These are phyloP conservation scores for Hexactinellida sp. DNA, from an alignment of 37 sponge, comb jelly and placozoan species.

Conservation along the genomic window DNA sequence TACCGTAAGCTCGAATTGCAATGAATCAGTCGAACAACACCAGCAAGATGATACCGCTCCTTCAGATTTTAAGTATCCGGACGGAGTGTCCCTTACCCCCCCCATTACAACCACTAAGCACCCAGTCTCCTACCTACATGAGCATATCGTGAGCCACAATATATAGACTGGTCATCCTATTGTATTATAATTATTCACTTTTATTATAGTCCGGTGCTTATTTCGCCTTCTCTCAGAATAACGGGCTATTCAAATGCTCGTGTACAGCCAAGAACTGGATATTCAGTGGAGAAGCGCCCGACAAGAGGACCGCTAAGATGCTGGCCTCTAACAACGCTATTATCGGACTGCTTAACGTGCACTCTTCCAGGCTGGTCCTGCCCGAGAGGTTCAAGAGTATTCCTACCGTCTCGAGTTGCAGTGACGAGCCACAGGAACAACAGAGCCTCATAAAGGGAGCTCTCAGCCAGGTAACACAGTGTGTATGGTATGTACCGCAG, in stretches of 20 bases:
- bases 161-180: background rate
- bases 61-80: background rate
- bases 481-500: too few relatives aligned
- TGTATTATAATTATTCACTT: background rate
- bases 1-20: background rate
- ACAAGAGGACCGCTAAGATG: background rate
- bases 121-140: slow-evolving; percentile 36
- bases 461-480: background rate
- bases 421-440: background rate
- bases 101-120: slow-evolving; percentile 21
- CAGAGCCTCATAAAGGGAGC: background rate
- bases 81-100: background rate
- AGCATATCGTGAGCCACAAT: background rate
- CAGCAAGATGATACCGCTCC: background rate
- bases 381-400: background rate
- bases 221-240: background rate
- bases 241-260: background rate
- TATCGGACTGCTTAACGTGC: background rate
- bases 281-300: background rate
- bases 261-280: background rate
- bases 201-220: background rate
- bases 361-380: background rate
- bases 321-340: background rate
- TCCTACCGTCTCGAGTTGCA: background rate
- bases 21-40: background rate